A percentile compares a stretch with the other conserved stretches of the same genome.
Conservation (phyloP, 2,113 vertebrate genomes). For the Gracilinanus agilis region DNA sequence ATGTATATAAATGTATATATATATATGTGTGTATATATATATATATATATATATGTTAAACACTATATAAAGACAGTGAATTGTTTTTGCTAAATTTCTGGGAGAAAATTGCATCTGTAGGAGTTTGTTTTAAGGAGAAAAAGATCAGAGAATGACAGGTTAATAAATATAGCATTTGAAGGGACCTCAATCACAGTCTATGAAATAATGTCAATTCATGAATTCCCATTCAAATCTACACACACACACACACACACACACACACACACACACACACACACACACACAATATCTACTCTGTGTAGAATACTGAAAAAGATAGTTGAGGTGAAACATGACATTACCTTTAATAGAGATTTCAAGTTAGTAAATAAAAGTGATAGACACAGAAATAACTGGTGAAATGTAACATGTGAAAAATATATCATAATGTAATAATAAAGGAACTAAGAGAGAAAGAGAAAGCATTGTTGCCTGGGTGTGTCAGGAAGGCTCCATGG, state of each 20-base stretch:
- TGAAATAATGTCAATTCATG: not conserved
- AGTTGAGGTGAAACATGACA: not conserved
- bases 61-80: not conserved
- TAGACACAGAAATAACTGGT: not conserved
- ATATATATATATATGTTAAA: not conserved
- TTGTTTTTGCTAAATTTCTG: not conserved
- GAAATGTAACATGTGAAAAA: not conserved
- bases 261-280: too few species aligned
- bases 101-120: not conserved
- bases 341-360: not conserved
- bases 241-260: too few species aligned
- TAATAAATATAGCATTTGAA: not conserved
- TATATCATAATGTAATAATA: not conserved
- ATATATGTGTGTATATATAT: not conserved
- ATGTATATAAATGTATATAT: not conserved
- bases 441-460: not conserved
- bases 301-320: not conserved
- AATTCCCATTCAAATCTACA: not conserved
- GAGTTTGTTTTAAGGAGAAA: not conserved
- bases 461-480: not conserved
- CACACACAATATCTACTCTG: too few species aligned
- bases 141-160: not conserved
- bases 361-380: not conserved
- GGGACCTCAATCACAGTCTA: not conserved
- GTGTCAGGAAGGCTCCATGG: not conserved